These are phyloP conservation scores for Manduca sexta DNA, from an alignment of 1,140 invertebrate species.

Conservation along the genomic window DNA sequence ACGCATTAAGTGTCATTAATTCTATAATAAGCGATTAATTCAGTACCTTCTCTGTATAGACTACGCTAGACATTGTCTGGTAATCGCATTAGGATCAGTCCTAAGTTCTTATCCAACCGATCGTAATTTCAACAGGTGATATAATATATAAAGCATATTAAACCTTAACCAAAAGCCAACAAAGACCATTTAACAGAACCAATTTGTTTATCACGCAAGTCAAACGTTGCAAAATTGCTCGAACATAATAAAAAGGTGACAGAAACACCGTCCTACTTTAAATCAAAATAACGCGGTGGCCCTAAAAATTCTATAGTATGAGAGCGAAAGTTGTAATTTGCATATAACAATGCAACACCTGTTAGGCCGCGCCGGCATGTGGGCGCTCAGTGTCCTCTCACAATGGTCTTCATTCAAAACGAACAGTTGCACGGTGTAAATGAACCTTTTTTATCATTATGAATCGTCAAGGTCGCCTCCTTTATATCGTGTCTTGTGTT, in stretches of 20 bases:
- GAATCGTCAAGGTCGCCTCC: slow-evolving; percentile 47
- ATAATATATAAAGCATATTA: no score
- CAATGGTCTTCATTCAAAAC: slow-evolving; percentile 40
- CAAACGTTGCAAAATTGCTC: neutral
- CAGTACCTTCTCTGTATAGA: no score
- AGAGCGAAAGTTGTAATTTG: slow-evolving; percentile 68
- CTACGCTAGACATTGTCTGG: no score
- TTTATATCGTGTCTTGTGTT: slow-evolving; percentile 36
- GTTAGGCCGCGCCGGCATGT: slow-evolving; percentile 34
- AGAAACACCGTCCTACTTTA: slow-evolving; percentile 1
- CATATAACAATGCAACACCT: slow-evolving; percentile 69
- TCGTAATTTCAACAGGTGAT: no score
- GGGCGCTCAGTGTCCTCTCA: slow-evolving; percentile 50
- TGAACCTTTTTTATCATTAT: slow-evolving; percentile 63
- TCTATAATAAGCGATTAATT: neutral
- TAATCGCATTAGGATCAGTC: no score
- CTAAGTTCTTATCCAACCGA: no score
- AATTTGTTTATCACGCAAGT: no score
- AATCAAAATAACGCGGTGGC: slow-evolving; percentile 7
- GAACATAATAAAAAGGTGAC: neutral
- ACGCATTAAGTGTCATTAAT: no score
- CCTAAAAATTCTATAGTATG: slow-evolving; percentile 37
- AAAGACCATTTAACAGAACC: no score
- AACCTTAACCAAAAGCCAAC: no score
- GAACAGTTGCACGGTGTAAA: slow-evolving; percentile 60